Evolutionary conservation across 2,888 invertebrate species (phyloP).

Genomic region (Tridacna gigas): DNA sequence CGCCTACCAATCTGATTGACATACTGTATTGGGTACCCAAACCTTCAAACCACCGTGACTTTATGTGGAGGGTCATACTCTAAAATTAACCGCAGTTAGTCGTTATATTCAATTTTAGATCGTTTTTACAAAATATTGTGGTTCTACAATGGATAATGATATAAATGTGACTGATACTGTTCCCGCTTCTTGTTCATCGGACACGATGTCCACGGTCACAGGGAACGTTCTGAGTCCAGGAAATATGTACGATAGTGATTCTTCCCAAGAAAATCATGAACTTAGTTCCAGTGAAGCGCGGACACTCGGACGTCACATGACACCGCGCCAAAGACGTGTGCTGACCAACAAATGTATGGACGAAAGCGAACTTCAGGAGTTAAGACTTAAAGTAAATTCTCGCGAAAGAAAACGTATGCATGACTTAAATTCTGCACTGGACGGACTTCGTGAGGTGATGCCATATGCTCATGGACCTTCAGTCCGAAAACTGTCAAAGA

Average conservation of each 20-base stretch:
- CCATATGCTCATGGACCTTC: slow-evolving; percentile 84
- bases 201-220: not conserved
- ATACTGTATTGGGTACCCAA: slow-evolving; percentile 19
- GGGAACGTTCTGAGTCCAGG: slow-evolving; percentile 1
- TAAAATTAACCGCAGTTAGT: slow-evolving; percentile 5
- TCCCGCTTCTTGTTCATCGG: slow-evolving; percentile 6
- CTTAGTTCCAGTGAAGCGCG: slow-evolving; percentile 12
- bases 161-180: slow-evolving; percentile 17
- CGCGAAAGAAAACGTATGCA: slow-evolving; percentile 86
- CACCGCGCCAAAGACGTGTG: slow-evolving; percentile 21
- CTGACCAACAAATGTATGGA: slow-evolving; percentile 65
- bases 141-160: slow-evolving; percentile 8
- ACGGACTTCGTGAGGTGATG: slow-evolving; percentile 85
- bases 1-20: slow-evolving; percentile 49
- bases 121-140: slow-evolving; percentile 1
- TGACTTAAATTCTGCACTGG: slow-evolving; percentile 85
- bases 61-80: slow-evolving; percentile 3
- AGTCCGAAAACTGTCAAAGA: slow-evolving; percentile 84
- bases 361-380: slow-evolving; percentile 80
- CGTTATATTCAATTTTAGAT: not conserved
- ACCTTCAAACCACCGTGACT: not conserved
- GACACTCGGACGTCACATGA: slow-evolving; percentile 15
- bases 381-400: slow-evolving; percentile 85
- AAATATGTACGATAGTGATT: slow-evolving; percentile 64
- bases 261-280: slow-evolving; percentile 59